Evolutionary conservation across 1,140 invertebrate genomes (phyloP), one percentile per base, ranked within the genome.

Genomic region (Drosophila pallidifrons): DNA sequence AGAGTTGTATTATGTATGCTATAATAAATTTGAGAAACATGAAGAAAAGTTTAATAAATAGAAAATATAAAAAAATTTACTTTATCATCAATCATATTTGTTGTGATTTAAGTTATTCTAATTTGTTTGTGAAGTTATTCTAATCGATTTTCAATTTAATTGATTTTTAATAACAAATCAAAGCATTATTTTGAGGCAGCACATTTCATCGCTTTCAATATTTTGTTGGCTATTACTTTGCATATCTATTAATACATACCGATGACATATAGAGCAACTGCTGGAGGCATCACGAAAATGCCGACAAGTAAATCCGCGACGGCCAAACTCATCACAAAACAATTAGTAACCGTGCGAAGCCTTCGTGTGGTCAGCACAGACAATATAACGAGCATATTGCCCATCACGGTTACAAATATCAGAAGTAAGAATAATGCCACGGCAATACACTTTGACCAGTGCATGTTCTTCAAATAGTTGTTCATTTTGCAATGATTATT

Each of bases 211-310:
- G n/a, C 3, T 4, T 41, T 10, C 8, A 41, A 11, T 25, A 25
- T 25, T 25, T 25, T 0, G 20, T 25, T 25, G 38, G 38, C 38
- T 13, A 43, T 41, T 41, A 43, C 41, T 13, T 43, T 43, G 11
- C 11, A 43, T 43, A n/a, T 43, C 45, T 20, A 47, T 46, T 66
- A 13, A 54, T 64, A 93, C 94, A 94, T 89, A 95, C 95, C 95
- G 92, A 93, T 94, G 61, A 95, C 93, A 92, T 94, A 93, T 45
- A 95, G 93, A 30, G 94, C 94, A 46, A 99, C 97, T 70, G 97
- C 97, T 30, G 98, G 96, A 11, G 98, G 98, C 98, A 99, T 99
- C 1, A 99, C 98, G 77, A 98, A 96, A 43, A 98, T 95, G 0
- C 97, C 98, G 0, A 99, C 98, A 55, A 98, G 93, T 91, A 98